phyloP scores from a whole-genome alignment of 2,797 vertebrate species.

The Eremophila alpestris region DNA sequence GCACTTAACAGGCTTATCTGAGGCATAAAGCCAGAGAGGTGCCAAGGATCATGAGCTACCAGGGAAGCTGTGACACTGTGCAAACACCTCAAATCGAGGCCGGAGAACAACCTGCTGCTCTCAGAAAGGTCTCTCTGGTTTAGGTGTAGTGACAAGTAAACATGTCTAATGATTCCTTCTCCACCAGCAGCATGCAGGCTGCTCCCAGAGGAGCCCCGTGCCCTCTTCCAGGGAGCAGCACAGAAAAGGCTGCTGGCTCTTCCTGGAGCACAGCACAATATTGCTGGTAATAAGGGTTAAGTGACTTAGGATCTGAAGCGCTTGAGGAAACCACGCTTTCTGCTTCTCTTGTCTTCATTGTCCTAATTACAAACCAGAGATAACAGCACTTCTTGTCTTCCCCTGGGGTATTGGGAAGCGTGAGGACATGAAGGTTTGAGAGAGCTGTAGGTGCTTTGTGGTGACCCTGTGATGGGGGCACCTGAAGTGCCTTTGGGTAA shows the following conservation, averaged over 20 bases:
- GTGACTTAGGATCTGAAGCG: neutral
- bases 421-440: neutral
- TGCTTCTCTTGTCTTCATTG: neutral
- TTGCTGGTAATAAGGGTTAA: neutral
- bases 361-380: neutral
- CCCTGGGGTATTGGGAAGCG: neutral
- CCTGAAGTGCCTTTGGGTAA: neutral
- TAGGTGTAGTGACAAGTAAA: neutral
- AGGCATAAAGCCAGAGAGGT: neutral
- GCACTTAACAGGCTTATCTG: neutral
- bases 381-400: neutral
- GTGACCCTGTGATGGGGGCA: neutral
- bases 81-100: neutral
- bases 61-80: neutral
- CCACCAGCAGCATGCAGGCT: rapidly evolving
- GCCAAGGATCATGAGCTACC: neutral
- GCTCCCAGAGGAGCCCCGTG: neutral
- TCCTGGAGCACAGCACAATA: neutral
- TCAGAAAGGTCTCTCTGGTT: neutral
- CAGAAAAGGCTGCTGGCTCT: neutral
- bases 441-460: neutral
- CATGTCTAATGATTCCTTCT: neutral
- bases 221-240: neutral
- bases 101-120: neutral
- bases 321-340: neutral